Evolutionary conservation across 2,888 invertebrate genomes (phyloP), one percentile per base, ranked within the genome.

Genomic region (Pantelozetes paolii): DNA sequence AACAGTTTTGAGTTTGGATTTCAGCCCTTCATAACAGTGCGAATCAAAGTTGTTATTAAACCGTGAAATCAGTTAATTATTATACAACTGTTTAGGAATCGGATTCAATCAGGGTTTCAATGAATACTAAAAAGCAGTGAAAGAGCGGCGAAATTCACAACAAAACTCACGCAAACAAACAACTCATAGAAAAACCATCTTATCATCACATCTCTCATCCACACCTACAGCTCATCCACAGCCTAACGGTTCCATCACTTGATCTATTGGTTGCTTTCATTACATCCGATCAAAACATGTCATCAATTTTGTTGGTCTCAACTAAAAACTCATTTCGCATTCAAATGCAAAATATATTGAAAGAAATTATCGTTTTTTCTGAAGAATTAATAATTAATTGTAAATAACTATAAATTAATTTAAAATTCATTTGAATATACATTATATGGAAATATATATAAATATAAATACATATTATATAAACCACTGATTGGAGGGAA

Each of bases 61-160:
- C 40, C 40, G 42, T 36, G 32, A 67, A 23, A 26, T n/a, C 30
- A 30, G 30, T 40, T 6, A 23, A 3, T 67, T 67, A 67, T 40
- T 67, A 67, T 40, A 40, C 11, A n/a, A 32, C 23, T 42, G 23
- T 67, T 67, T 40, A 13, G 67, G 42, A 40, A 42, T 23, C 11
- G 42, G 42, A 67, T 67, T 67, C 67, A 67, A 67, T 67, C 67
- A 67, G 67, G 67, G 67, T 67, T 67, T 67, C 11, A 40, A 67
- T 42, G n/a, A n/a, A n/a, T n/a, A n/a, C n/a, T n/a, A n/a, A 67
- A 67, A 42, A 13, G 42, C 67, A 67, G 67, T 23, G 42, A 67
- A 15, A 36, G 40, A 11, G 42, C 42, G 23, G 67, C 40, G n/a
- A 23, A 64, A 6, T 20, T 13, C 36, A 42, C 23, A 6, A 54